These are phyloP conservation scores for Tylochromis polylepis DNA, from an alignment of 2,113 vertebrate species.

Conservation along the genomic window DNA sequence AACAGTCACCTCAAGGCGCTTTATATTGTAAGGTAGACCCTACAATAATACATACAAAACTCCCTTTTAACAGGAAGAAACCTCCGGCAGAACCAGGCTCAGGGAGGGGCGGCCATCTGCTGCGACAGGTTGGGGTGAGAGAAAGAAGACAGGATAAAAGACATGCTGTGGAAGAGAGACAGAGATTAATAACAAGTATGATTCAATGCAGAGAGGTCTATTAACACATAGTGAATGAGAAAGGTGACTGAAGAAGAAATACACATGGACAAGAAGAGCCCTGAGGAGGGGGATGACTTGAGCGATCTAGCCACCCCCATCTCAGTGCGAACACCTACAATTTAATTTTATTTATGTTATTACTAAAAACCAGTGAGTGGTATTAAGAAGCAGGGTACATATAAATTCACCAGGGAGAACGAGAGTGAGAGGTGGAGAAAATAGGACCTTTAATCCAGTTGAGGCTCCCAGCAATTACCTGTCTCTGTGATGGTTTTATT, in stretches of 20 bases:
- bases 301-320: background rate
- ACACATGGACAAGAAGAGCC: background rate
- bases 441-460: slow-evolving; percentile 55
- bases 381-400: slow-evolving; percentile 45
- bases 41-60: too few species aligned
- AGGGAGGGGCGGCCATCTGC: too few species aligned
- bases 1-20: too few species aligned
- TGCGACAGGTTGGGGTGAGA: too few species aligned
- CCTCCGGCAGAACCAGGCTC: too few species aligned
- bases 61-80: too few species aligned
- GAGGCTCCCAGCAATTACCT: slow-evolving; percentile 65
- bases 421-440: slow-evolving; percentile 4
- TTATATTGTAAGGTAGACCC: too few species aligned
- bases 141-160: too few species aligned
- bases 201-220: background rate
- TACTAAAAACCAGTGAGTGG: slow-evolving; percentile 58
- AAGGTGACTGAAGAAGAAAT: background rate
- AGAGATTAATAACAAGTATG: too few species aligned
- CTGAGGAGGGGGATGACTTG: background rate
- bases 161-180: too few species aligned
- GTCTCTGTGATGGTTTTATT: slow-evolving; percentile 67
- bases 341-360: slow-evolving; percentile 56
- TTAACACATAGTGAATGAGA: background rate
- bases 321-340: background rate
- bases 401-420: slow-evolving; percentile 57